Base-by-base conservation (phyloP, 2,888 invertebrate genomes). In the Diadromus collaris region DNA sequence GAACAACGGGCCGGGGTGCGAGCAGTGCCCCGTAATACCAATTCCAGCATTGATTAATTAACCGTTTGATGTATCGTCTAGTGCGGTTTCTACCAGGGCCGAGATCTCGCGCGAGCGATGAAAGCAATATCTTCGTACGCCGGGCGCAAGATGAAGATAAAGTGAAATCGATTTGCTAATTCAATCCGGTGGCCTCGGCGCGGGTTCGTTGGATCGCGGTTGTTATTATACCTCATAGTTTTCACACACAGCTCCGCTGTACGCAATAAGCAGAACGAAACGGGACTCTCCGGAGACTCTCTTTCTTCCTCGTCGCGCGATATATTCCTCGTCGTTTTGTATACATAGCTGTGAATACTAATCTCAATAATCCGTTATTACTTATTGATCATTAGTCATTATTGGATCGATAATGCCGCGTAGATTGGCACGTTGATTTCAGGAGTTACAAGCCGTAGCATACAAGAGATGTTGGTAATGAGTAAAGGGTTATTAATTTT, bases 1-100 rank as follows among this genome's bases (percentile, higher is more conserved):
- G 54, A 16, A 67, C 27, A 27, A 41, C 68, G 29, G 24, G 56
- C 19, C 6, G 56, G 13, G 41, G n/a, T 24, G 27, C 7, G 19
- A 41, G 38, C 41, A n/a, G 41, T 68, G 38, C 34, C 56, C 38
- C 81, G 13, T 38, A 38, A 80, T 81, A 83, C 85, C 84, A 85
- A 85, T 83, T 82, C 78, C 56, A 72, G 79, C 61, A 77, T 85
- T 86, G 87, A 87, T 86, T 88, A 86, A 88, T 88, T 86, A 87
- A 85, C 76, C 76, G 78, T 84, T 85, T 86, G 87, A 89, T 88
- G 87, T 85, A 89, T 87, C 83, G 85, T 86, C 82, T 71, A 73
- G 75, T 78, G 73, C 48, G 82, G 78, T 71, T 76, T 78, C 76
- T 80, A 78, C 81, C 80, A 82, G 65, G 56, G 56, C 6, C 51